Conservation (phyloP, 1,140 invertebrate genomes). For the Drosophila orosa region DNA sequence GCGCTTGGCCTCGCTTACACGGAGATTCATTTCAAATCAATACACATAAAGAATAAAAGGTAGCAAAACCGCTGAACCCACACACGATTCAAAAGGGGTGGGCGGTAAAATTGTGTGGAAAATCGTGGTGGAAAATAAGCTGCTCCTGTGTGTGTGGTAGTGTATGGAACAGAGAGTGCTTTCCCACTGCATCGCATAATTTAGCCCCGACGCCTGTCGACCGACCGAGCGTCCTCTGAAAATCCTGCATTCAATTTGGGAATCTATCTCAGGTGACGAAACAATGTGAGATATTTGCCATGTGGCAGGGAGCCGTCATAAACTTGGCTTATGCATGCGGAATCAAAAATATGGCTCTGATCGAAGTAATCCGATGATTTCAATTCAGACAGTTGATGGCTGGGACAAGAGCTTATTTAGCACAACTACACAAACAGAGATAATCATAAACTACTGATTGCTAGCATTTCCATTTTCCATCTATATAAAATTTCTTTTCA, state of each 20-base stretch:
- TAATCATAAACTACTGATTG: neutral
- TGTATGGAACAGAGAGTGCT: neutral
- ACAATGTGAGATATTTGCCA: constrained; percentile 47
- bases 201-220: constrained; percentile 46
- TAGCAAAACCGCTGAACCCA: constrained; percentile 56
- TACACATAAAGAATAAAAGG: constrained; percentile 78
- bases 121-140: constrained; percentile 7
- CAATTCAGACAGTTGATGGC: neutral
- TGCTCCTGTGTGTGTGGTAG: neutral
- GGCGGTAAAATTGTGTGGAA: constrained; percentile 4
- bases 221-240: constrained; percentile 41
- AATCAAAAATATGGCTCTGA: constrained; percentile 19
- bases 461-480: neutral
- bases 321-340: constrained; percentile 36
- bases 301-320: constrained; percentile 28
- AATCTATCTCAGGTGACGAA: constrained; percentile 51
- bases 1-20: constrained; percentile 66
- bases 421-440: neutral
- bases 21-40: constrained; percentile 80
- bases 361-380: constrained; percentile 36
- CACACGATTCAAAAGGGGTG: constrained; percentile 8
- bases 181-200: constrained; percentile 50
- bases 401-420: constrained; percentile 2
- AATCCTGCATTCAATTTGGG: constrained; percentile 41
- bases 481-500: neutral